phyloP scores from a whole-genome alignment of 2,113 vertebrate species.

The Peromyscus leucopus region DNA sequence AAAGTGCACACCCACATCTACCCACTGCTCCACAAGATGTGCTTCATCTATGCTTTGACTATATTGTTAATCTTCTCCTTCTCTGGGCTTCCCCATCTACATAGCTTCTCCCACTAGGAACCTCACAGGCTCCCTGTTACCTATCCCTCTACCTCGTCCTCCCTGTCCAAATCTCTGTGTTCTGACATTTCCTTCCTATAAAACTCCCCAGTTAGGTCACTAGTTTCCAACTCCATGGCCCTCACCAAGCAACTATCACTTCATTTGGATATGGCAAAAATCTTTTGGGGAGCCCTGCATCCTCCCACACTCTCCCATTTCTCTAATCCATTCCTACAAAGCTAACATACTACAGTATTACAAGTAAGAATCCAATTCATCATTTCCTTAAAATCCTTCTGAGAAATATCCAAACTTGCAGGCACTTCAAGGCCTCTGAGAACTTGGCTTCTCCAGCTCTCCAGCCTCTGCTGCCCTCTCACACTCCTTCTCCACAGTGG shows the following conservation, averaged over 20 bases:
- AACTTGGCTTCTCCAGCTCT: background rate
- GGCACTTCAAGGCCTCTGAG: background rate
- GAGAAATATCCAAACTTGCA: constrained; percentile 9
- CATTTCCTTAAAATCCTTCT: background rate
- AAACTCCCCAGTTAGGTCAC: background rate
- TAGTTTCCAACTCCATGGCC: background rate
- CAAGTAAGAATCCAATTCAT: background rate
- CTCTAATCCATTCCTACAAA: constrained; percentile 35
- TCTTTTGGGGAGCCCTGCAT: background rate
- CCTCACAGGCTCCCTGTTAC: background rate
- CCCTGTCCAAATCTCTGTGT: background rate
- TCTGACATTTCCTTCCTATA: background rate
- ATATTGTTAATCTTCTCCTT: background rate
- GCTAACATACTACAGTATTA: background rate
- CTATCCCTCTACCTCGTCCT: background rate
- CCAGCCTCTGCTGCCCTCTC: background rate
- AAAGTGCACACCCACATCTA: background rate
- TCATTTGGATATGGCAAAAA: background rate
- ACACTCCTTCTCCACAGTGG: too few relatives aligned
- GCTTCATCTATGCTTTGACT: background rate
- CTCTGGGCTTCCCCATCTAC: background rate
- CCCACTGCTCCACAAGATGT: background rate
- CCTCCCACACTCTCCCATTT: background rate
- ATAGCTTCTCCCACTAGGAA: constrained; percentile 8
- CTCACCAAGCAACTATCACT: background rate